Percentiles rank a stretch among this genome's conserved stretches.
These are phyloP conservation scores for Myotis pilosus DNA, from an alignment of 2,797 vertebrate genomes.

Conservation along the genomic window DNA sequence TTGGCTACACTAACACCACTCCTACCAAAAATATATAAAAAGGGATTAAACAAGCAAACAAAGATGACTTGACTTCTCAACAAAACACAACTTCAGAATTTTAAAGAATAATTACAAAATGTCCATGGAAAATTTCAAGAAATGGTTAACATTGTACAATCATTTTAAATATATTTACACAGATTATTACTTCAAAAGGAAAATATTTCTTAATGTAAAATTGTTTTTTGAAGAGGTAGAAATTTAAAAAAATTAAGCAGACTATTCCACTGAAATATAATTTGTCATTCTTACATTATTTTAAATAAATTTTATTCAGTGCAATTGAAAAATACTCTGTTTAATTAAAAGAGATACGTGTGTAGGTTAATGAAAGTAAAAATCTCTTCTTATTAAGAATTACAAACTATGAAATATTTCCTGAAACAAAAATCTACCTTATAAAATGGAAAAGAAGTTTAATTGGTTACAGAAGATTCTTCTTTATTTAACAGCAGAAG, in stretches of 20 bases:
- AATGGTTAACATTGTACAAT: not conserved
- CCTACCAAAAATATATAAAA: not conserved
- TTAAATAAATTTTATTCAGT: not conserved
- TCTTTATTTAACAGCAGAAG: not conserved
- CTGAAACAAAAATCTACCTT: not conserved
- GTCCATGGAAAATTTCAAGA: not conserved
- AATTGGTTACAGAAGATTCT: not conserved
- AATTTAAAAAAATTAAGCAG: not conserved
- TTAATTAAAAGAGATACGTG: slow-evolving; percentile 7
- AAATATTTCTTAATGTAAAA: not conserved
- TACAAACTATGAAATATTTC: not conserved
- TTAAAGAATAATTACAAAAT: not conserved
- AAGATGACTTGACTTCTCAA: not conserved
- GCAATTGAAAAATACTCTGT: not conserved
- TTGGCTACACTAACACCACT: not conserved
- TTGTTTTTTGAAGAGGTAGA: not conserved
- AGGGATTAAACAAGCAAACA: not conserved
- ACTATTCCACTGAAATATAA: not conserved
- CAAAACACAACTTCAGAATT: not conserved
- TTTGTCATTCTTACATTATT: not conserved
- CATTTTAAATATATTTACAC: not conserved
- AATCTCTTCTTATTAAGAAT: not conserved
- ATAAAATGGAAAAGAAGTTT: not conserved
- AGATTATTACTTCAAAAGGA: not conserved
- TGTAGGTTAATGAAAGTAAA: not conserved